Base-by-base conservation (phyloP, 2,888 invertebrate genomes). In the Tetheella fluctuosa region DNA sequence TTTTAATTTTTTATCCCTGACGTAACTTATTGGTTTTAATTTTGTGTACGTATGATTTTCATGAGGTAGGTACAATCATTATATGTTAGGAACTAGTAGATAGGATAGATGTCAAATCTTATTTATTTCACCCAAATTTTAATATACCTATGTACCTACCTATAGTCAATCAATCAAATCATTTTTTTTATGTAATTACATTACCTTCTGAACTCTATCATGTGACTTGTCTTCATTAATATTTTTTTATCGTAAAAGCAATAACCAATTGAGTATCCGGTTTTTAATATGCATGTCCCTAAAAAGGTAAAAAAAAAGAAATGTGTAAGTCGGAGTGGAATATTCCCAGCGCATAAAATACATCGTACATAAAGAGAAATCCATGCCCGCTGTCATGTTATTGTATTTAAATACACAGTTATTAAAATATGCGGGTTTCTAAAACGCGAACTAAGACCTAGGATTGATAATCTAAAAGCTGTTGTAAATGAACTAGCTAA, bases 401-500 rank as follows among this genome's bases (percentile, higher is more conserved):
- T 48, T 48, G 48, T 48, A 48, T 48, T 48, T 48, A 48, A 48
- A 48, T 20, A 48, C 8, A 48, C 48, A 48, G 48, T n/a, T 20
- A 48, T 48, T 48, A 6, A 17, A 42, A 48, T 20, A 48, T 48
- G 48, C 48, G 5, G 20, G 48, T 20, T 20, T 20, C 42, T n/a
- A 8, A 34, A 13, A 48, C 48, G 48, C 48, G 10, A 48, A 48
- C 20, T 48, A 7, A 34, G 55, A 13, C 55, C 64, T 68, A 67
- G 68, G 61, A 62, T 25, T 63, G 30, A 69, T 25, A 59, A n/a
- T 73, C 73, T 78, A 76, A 73, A 77, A 70, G 64, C 68, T 67
- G 75, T 81, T 81, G 80, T 81, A 83, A 86, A 80, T 80, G 69
- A 74, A 74, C 77, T 64, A 69, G 62, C 62, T 58, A 64, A 65